These are phyloP conservation scores for Mallotus villosus DNA, from an alignment of 2,797 vertebrate species.

Conservation along the genomic window DNA sequence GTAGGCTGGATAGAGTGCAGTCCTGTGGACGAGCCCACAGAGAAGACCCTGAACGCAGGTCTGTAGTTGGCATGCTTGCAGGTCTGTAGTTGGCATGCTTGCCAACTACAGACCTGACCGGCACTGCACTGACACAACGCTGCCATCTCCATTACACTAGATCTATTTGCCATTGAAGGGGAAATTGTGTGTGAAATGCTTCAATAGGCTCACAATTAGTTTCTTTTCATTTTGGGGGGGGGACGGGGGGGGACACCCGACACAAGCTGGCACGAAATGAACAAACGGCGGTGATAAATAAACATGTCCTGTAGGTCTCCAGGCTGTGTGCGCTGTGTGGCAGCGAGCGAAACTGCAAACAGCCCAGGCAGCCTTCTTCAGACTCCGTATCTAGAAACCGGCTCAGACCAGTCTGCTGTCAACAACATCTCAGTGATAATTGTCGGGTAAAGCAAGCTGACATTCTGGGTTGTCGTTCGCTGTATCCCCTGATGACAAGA, in stretches of 20 bases:
- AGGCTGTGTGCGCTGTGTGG: slow-evolving; percentile 35
- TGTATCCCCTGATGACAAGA: too few relatives aligned
- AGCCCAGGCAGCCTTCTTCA: neutral
- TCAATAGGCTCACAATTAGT: slow-evolving; percentile 34
- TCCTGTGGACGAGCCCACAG: too few relatives aligned
- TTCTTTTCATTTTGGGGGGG: neutral
- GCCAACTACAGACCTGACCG: too few relatives aligned
- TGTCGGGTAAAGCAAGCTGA: too few relatives aligned
- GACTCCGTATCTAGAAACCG: neutral
- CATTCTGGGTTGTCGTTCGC: too few relatives aligned
- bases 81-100: too few relatives aligned
- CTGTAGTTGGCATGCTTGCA: too few relatives aligned
- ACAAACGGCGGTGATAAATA: slow-evolving; percentile 31
- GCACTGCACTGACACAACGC: too few relatives aligned
- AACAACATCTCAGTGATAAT: neutral
- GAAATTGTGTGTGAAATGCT: slow-evolving; percentile 29
- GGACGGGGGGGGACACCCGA: slow-evolving; percentile 8
- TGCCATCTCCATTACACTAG: too few relatives aligned
- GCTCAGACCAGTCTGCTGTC: neutral
- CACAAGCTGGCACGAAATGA: slow-evolving; percentile 19
- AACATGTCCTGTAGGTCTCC: slow-evolving; percentile 34
- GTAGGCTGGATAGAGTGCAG: too few relatives aligned
- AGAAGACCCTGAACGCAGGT: too few relatives aligned
- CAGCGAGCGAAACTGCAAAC: too few relatives aligned
- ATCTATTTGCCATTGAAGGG: neutral